phyloP scores from a whole-genome alignment of 2,888 invertebrate genomes.

The Agonopterix heracliana region DNA sequence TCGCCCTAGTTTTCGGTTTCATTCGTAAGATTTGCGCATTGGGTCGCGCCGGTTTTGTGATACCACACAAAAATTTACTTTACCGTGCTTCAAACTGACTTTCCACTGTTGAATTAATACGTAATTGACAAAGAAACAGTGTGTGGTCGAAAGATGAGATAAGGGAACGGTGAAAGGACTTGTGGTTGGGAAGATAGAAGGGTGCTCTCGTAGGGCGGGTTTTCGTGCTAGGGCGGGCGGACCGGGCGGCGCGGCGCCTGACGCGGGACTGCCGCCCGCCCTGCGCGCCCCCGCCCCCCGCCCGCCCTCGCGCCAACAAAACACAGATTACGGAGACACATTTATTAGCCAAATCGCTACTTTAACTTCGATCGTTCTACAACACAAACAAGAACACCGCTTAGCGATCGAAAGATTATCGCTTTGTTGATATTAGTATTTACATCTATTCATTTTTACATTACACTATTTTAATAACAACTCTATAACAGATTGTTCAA shows the following conservation, averaged over 20 bases:
- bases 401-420: slow-evolving; percentile 12
- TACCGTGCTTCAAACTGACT: slow-evolving; percentile 6
- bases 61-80: slow-evolving; percentile 44
- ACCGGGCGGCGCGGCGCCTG: slow-evolving; percentile 64
- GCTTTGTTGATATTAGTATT: slow-evolving; percentile 3
- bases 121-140: not conserved
- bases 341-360: slow-evolving; percentile 71
- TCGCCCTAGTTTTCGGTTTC: slow-evolving; percentile 46
- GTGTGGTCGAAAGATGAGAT: not conserved
- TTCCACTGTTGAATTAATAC: not conserved
- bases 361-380: slow-evolving; percentile 55
- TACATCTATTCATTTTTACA: not conserved
- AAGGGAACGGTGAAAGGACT: slow-evolving; percentile 5
- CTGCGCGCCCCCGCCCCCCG: slow-evolving; percentile 29
- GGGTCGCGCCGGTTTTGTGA: slow-evolving; percentile 57
- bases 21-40: slow-evolving; percentile 67
- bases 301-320: slow-evolving; percentile 57
- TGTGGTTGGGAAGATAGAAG: slow-evolving; percentile 20
- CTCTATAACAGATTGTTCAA: not conserved
- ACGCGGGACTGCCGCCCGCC: slow-evolving; percentile 67
- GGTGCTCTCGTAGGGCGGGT: slow-evolving; percentile 34
- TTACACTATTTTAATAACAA: not conserved
- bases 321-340: slow-evolving; percentile 65
- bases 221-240: slow-evolving; percentile 38
- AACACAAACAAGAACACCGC: slow-evolving; percentile 35